A percentile compares a stretch with the other conserved stretches of the same genome.
These are phyloP conservation scores for Agrilus planipennis DNA, from an alignment of 1,140 invertebrate species.

Conservation along the genomic window DNA sequence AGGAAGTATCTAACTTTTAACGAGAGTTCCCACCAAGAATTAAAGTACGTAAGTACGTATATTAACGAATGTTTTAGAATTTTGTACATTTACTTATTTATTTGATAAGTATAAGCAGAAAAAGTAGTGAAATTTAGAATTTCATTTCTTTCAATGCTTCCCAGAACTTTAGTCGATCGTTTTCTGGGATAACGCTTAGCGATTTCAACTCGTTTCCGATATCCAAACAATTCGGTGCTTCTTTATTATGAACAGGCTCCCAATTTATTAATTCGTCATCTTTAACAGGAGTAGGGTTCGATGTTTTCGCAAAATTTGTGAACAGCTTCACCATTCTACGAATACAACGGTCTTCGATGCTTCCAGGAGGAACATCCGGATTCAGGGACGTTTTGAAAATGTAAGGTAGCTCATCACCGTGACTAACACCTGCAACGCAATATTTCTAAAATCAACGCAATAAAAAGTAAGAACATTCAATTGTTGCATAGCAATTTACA, in stretches of 20 bases:
- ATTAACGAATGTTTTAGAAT: no score
- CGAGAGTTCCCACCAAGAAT: no score
- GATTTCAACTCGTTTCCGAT: slow-evolving; percentile 19
- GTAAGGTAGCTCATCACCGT: slow-evolving; percentile 50
- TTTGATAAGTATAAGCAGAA: no score
- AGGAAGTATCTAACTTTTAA: no score
- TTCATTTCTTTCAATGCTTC: slow-evolving; percentile 12
- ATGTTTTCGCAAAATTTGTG: slow-evolving; percentile 38
- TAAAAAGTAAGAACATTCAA: no score
- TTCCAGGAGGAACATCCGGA: slow-evolving; percentile 27
- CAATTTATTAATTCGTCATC: slow-evolving; percentile 11
- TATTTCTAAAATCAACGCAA: no score
- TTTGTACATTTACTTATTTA: no score
- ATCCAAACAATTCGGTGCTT: slow-evolving; percentile 18
- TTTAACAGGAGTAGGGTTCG: slow-evolving; percentile 25
- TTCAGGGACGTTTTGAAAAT: slow-evolving; percentile 40
- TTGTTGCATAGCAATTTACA: no score
- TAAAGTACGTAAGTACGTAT: no score
- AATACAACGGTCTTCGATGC: slow-evolving; percentile 16
- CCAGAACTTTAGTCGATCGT: slow-evolving; percentile 24
- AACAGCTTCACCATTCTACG: slow-evolving; percentile 29
- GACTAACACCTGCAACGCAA: slow-evolving; percentile 37
- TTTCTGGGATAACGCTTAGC: slow-evolving; percentile 16
- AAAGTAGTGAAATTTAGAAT: no score
- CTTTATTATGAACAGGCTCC: slow-evolving; percentile 11